Base-by-base conservation (phyloP, 2,888 invertebrate genomes). In the Lasioglossum lativentre region DNA sequence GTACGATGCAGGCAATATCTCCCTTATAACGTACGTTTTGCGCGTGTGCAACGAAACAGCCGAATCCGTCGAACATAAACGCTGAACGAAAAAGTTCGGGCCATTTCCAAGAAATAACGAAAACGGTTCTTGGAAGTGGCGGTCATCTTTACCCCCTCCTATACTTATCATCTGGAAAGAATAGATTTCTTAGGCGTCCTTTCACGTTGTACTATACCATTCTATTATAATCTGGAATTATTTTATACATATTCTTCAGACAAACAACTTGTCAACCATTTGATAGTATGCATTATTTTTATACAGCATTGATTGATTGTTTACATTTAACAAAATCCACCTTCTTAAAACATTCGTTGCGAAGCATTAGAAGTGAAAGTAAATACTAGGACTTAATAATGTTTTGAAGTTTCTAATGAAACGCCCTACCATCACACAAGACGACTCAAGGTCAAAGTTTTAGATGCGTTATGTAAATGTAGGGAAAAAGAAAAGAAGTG, bases 111-210 rank as follows among this genome's bases (percentile, higher is more conserved):
- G 87, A 89, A 89, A 76, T 71, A 74, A 81, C 71, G 70, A 80
- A 82, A 83, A 85, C 68, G 66, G 71, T 89, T 89, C 89, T 40
- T 83, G 56, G 87, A 89, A 89, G n/a, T 34, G 40, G 27, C 34
- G 40, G 40, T 80, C 76, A 70, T 78, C 75, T 75, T 63, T 45
- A 56, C 45, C 72, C 63, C 76, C 45, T 66, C 77, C 38, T 23
- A 45, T 59, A 47, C 68, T 70, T 40, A 45, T 45, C 45, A 77
- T 52, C 68, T 63, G 63, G 66, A 78, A 80, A 38, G 59, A 45
- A 80, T 78, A 40, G 27, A 78, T 81, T 84, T 75, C 76, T 74
- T 8, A 63, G n/a, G 16, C 66, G 71, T 66, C 5, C n/a, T 75
- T 75, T 77, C 38, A 85, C 30, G 74, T 75, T 56, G 12, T 66